Evolutionary conservation across 30 jellyfish, hydroid and myxozoan genomes (phyloP).

Genomic region (Nemopilema nomurai): DNA sequence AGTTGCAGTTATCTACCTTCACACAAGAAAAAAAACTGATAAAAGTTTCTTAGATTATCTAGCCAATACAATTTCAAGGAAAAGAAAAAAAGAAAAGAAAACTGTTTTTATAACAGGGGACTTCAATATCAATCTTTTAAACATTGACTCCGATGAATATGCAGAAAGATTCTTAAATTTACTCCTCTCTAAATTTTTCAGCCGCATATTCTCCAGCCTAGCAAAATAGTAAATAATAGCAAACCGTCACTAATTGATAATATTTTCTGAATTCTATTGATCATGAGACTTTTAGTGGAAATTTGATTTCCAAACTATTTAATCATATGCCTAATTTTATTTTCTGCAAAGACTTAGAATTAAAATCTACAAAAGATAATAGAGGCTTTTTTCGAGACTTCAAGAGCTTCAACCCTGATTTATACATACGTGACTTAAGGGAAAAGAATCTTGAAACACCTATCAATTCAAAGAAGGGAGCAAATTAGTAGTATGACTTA

Average conservation of each 20-base stretch:
- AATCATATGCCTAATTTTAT: constrained; percentile 41
- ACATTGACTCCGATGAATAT: constrained; percentile 31
- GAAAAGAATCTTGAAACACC: constrained; percentile 2
- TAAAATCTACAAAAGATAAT: constrained; percentile 7
- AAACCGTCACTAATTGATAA: constrained; percentile 34
- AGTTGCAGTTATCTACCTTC: constrained; percentile 45
- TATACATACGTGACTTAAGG: constrained; percentile 22
- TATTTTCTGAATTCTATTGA: constrained; percentile 23
- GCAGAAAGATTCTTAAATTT: constrained; percentile 45
- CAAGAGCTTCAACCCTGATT: constrained; percentile 5
- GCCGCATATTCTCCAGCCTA: constrained; percentile 48
- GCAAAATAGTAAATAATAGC: constrained; percentile 15
- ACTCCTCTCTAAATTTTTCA: too few species aligned
- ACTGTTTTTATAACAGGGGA: constrained; percentile 31
- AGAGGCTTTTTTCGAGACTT: constrained; percentile 34
- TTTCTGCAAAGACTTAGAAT: constrained; percentile 5
- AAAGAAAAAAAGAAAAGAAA: constrained; percentile 26
- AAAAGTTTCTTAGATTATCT: constrained; percentile 19
- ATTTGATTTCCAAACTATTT: constrained; percentile 15
- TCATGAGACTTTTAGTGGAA: constrained; percentile 22
- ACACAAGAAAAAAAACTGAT: constrained; percentile 30
- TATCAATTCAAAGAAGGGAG: constrained; percentile 9
- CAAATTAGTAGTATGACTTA: constrained; percentile 25
- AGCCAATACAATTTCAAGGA: constrained; percentile 8
- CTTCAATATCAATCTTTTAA: constrained; percentile 40